Percentiles rank a stretch among this genome's conserved stretches.
These are phyloP conservation scores for Aurelia sp. DNA, from an alignment of 30 jellyfish, hydroid and myxozoan species.

Conservation along the genomic window DNA sequence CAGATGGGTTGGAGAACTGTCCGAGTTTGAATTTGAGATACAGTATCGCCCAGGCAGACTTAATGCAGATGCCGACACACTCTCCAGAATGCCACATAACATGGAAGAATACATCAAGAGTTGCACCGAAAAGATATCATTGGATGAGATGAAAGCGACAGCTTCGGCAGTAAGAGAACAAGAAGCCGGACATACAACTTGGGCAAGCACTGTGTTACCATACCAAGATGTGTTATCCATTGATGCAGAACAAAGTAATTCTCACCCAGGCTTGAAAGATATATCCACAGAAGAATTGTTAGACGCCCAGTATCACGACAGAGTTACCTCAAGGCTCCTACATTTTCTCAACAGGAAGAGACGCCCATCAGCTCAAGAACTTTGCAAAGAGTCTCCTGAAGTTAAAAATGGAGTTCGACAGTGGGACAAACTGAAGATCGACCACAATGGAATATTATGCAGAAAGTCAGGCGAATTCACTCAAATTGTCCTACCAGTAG, in stretches of 20 bases:
- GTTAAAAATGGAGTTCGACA: not conserved
- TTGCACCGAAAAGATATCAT: too few relatives aligned
- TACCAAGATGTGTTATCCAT: not conserved
- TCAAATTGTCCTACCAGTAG: constrained; percentile 29
- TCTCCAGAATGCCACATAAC: constrained; percentile 44
- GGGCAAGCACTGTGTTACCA: constrained; percentile 14
- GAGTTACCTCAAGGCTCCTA: not conserved
- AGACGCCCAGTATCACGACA: constrained; percentile 19
- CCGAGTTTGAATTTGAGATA: too few relatives aligned
- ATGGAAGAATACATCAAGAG: not conserved
- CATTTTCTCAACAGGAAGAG: not conserved
- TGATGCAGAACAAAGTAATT: not conserved
- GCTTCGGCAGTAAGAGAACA: not conserved
- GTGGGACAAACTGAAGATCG: constrained; percentile 16
- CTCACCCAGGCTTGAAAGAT: not conserved
- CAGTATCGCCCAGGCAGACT: too few relatives aligned
- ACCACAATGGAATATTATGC: not conserved
- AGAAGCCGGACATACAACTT: not conserved
- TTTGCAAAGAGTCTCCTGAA: not conserved
- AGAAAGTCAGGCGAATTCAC: not conserved
- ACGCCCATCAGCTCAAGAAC: not conserved
- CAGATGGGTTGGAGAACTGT: too few relatives aligned
- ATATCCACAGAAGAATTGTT: not conserved
- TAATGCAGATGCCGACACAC: too few relatives aligned
- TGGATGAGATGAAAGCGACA: too few relatives aligned